Base-by-base conservation (phyloP, 2,888 invertebrate genomes). In the Dicranocentrus wangi region DNA sequence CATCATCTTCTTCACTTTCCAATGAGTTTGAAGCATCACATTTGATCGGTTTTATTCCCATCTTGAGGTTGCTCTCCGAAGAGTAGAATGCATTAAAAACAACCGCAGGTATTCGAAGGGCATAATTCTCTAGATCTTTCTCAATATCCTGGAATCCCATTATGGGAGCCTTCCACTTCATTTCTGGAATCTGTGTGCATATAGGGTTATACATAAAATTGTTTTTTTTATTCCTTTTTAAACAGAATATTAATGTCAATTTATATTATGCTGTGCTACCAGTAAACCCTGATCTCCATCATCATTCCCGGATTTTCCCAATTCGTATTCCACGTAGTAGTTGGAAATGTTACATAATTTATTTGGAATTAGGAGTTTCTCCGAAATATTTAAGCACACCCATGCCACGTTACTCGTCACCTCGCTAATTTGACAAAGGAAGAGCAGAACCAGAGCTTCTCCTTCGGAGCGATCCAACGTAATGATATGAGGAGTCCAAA, bases 401-500 rank as follows among this genome's bases (percentile, higher is more conserved):
- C 71, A 72, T 10, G 71, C 61, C 3, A 28, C 61, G 17, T 61
- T 42, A n/a, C 23, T 21, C 17, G 71, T 72, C 1, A 23, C 19
- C 10, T 61, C 61, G 27, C 61, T 72, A 19, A 72, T 25, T 43
- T 72, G 71, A 27, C 71, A 72, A 17, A 72, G 61, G 13, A 72
- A 17, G 15, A 72, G 43, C 2, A 72, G 25, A 13, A 28, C 10
- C 5, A 28, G n/a, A 55, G n/a, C 43, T 27, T 42, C 28, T 3
- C 17, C 53, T 17, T 19, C 32, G 15, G 19, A 39, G 8, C 8
- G 7, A 25, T 23, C 27, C 7, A 15, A 7, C 27, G 25, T 68
- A 27, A 72, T 19, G 10, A 72, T 8, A 28, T 72, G 47, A 25
- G 71, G 71, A 7, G 60, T 72, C 71, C 71, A 72, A 25, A 72